Evolutionary conservation across 2,113 vertebrate genomes (phyloP).

Genomic region (Numenius arquata): DNA sequence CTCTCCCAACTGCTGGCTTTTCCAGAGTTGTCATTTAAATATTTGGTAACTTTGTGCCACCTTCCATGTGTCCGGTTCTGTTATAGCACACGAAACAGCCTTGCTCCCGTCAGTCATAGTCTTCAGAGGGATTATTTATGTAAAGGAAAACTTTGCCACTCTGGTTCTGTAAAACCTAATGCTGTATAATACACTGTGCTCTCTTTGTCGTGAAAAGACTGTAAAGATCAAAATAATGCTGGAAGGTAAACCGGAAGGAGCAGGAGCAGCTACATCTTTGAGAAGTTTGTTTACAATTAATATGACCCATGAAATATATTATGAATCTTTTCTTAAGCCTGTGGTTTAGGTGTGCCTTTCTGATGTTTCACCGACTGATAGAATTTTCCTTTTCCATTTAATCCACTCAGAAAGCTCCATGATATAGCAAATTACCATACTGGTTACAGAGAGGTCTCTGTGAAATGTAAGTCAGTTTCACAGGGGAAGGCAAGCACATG

Average conservation of each 20-base stretch:
- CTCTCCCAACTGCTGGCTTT: not conserved
- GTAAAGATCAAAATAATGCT: not conserved
- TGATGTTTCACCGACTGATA: not conserved
- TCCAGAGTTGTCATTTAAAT: not conserved
- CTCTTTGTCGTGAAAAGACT: not conserved
- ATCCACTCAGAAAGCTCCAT: conserved; percentile 6
- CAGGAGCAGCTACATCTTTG: not conserved
- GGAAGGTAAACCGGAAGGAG: not conserved
- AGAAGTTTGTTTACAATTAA: not conserved
- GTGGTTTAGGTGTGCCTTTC: not conserved
- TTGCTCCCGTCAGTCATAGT: not conserved
- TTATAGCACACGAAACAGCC: not conserved
- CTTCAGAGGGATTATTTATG: not conserved
- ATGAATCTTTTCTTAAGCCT: not conserved
- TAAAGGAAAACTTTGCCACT: not conserved
- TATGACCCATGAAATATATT: not conserved
- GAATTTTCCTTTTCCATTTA: conserved; percentile 8
- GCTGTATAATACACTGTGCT: not conserved
- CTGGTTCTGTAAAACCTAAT: not conserved
- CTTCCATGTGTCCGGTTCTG: not conserved
- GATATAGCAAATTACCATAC: not conserved
- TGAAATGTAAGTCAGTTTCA: conserved; percentile 32
- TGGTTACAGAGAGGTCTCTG: not conserved
- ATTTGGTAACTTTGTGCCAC: not conserved
- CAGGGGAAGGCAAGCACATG: not conserved